phyloP scores from a whole-genome alignment of 1,140 invertebrate genomes.

The Hypothenemus hampei region DNA sequence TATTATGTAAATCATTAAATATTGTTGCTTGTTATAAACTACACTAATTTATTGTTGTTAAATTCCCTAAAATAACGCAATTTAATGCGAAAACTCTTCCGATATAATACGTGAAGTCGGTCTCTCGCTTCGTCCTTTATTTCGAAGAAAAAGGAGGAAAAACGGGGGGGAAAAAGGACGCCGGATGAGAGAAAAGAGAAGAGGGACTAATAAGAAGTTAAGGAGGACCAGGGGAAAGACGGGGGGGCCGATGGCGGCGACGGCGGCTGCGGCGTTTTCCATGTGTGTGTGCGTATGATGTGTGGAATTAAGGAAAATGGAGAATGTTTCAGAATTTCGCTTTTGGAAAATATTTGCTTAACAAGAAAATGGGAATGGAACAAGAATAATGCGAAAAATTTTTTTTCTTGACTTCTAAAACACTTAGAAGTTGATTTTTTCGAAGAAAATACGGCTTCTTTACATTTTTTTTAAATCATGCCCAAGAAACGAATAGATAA shows the following conservation, averaged over 20 bases:
- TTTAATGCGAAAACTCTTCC: conserved; percentile 3
- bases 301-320: conserved; percentile 24
- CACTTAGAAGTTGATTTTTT: no score
- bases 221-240: conserved; percentile 4
- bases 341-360: background rate
- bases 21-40: no score
- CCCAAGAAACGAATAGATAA: no score
- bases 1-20: no score
- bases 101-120: conserved; percentile 21
- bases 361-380: background rate
- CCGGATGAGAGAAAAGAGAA: conserved; percentile 27
- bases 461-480: no score
- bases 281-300: conserved; percentile 26
- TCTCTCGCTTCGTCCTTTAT: conserved; percentile 23
- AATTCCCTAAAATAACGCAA: no score
- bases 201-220: conserved; percentile 28
- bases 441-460: no score
- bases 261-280: conserved; percentile 8
- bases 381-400: background rate
- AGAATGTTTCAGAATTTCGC: background rate
- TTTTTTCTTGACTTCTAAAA: no score
- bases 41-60: no score
- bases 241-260: background rate
- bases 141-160: conserved; percentile 11
- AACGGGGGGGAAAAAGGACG: conserved; percentile 10